Conservation (phyloP, 35 echinoderm and acorn worm genomes). For the Ptychodera flava region DNA sequence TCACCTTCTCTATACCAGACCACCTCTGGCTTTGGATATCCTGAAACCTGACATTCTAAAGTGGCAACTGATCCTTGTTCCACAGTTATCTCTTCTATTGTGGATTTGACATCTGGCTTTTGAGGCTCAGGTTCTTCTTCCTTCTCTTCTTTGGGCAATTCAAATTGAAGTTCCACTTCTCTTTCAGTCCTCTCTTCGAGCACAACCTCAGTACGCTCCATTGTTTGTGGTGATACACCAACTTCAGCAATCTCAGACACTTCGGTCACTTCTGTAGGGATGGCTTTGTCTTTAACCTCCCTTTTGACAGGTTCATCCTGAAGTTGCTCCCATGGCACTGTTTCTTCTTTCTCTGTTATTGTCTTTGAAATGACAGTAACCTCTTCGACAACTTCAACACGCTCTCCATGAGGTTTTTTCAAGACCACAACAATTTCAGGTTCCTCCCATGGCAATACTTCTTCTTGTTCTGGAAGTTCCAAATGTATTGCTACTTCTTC, state of each 20-base stretch:
- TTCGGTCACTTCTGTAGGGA: conserved; percentile 18
- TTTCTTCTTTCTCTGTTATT: not conserved
- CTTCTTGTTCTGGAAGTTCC: not conserved
- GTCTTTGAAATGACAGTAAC: no score
- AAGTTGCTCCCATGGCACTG: conserved; percentile 12
- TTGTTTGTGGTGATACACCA: conserved; percentile 16
- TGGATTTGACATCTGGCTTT: not conserved
- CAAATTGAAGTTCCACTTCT: conserved; percentile 12
- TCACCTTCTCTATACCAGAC: conserved; percentile 59
- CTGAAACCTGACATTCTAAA: conserved; percentile 78
- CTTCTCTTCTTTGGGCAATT: conserved; percentile 18
- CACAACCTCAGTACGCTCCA: conserved; percentile 36
- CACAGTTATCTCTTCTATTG: not conserved
- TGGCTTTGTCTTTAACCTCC: not conserved
- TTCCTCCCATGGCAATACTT: not conserved
- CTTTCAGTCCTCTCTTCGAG: conserved; percentile 55
- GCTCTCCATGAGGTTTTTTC: no score
- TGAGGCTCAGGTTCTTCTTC: conserved; percentile 18
- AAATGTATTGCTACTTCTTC: conserved; percentile 9
- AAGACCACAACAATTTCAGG: no score
- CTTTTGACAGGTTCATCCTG: not conserved
- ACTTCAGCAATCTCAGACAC: not conserved
- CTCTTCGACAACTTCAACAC: no score
- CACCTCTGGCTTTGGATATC: conserved; percentile 60
- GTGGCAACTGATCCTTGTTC: not conserved